Evolutionary conservation across 2,113 vertebrate genomes (phyloP).

Genomic region (Ornithorhynchus anatinus): DNA sequence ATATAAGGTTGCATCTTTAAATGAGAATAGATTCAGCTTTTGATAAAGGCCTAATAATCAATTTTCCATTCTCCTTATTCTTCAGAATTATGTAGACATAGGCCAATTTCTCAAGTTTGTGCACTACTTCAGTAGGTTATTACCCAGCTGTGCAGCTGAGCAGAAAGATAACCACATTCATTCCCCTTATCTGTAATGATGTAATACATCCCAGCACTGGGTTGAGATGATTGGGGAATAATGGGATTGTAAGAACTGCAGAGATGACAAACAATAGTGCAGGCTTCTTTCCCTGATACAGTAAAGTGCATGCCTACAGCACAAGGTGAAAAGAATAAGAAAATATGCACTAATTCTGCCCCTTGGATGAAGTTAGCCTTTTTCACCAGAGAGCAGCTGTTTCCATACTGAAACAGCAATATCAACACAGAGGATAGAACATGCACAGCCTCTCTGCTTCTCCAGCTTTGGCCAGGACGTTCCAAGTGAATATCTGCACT

Average conservation of each 20-base stretch:
- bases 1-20: constrained; percentile 52
- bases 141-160: constrained; percentile 79
- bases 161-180: constrained; percentile 87
- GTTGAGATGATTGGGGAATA: constrained; percentile 79
- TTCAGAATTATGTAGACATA: constrained; percentile 77
- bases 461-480: constrained; percentile 44
- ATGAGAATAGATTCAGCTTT: constrained; percentile 68
- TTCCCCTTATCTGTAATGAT: constrained; percentile 89
- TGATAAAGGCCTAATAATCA: constrained; percentile 77
- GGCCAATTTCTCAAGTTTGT: constrained; percentile 78
- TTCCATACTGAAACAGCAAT: constrained; percentile 46
- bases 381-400: constrained; percentile 57
- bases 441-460: constrained; percentile 26
- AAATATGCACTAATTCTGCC: constrained; percentile 38
- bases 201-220: constrained; percentile 82
- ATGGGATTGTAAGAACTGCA: constrained; percentile 77
- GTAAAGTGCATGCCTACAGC: constrained; percentile 18
- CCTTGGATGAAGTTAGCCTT: constrained; percentile 56
- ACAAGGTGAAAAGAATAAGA: constrained; percentile 38
- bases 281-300: constrained; percentile 36
- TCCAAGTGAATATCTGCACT: constrained; percentile 46
- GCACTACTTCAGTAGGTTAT: constrained; percentile 73
- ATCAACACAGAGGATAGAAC: constrained; percentile 24
- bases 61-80: constrained; percentile 79
- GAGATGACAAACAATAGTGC: constrained; percentile 75